phyloP scores from a whole-genome alignment of 2,113 vertebrate genomes.

The Castor canadensis region DNA sequence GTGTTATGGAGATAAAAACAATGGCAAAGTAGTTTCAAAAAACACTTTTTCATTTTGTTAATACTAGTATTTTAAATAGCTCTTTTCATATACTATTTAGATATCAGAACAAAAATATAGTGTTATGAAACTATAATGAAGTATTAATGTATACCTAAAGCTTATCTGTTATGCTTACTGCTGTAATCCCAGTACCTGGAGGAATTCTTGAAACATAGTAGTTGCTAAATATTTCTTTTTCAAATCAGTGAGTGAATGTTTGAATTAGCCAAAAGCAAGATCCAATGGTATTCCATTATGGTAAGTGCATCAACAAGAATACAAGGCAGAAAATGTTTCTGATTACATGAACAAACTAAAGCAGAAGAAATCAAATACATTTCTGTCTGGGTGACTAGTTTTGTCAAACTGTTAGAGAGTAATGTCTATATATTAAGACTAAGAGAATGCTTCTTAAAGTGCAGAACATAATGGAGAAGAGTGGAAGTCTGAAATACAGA shows the following conservation, averaged over 20 bases:
- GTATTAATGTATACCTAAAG: not conserved
- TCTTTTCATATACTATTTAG: not conserved
- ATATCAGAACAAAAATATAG: not conserved
- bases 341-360: not conserved
- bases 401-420: conserved; percentile 21
- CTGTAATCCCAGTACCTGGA: not conserved
- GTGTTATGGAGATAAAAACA: not conserved
- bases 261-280: conserved; percentile 6
- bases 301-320: conserved; percentile 12
- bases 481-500: not conserved
- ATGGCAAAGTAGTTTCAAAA: not conserved
- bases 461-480: not conserved
- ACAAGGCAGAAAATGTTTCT: not conserved
- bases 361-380: not conserved
- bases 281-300: not conserved
- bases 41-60: not conserved
- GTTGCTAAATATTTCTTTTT: not conserved
- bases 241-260: not conserved
- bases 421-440: not conserved
- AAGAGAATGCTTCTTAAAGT: not conserved
- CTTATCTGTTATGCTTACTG: not conserved
- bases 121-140: not conserved
- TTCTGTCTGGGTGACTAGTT: conserved; percentile 21
- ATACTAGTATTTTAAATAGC: not conserved
- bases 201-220: not conserved